These are phyloP conservation scores for Manacus vitellinus DNA, from an alignment of 2,113 vertebrate species.

Conservation along the genomic window DNA sequence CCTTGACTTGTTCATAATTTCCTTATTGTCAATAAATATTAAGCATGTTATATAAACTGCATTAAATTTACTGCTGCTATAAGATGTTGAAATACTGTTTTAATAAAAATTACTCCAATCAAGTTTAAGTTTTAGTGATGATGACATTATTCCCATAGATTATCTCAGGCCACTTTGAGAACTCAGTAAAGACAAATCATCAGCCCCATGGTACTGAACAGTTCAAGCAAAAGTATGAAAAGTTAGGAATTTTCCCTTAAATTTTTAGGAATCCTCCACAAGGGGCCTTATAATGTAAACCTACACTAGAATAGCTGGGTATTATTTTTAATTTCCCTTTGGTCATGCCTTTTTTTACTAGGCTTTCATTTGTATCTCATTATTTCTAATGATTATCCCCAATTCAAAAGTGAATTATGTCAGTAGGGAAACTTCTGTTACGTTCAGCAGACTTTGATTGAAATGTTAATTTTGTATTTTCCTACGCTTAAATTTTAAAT, in stretches of 20 bases:
- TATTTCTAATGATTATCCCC: not conserved
- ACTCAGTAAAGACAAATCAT: not conserved
- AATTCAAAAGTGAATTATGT: not conserved
- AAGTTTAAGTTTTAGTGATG: not conserved
- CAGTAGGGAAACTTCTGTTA: not conserved
- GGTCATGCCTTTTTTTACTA: not conserved
- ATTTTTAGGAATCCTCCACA: not conserved
- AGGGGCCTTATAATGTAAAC: not conserved
- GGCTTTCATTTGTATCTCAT: not conserved
- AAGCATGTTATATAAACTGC: not conserved
- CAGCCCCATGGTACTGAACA: not conserved
- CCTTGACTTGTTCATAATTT: not conserved
- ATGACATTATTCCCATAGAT: not conserved
- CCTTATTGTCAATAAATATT: not conserved
- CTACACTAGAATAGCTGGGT: not conserved
- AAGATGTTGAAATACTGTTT: not conserved
- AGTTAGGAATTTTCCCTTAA: not conserved
- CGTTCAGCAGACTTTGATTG: not conserved
- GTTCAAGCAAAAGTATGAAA: not conserved
- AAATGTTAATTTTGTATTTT: not conserved
- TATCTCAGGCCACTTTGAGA: not conserved
- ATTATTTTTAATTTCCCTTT: not conserved
- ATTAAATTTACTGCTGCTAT: not conserved
- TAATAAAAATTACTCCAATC: not conserved
- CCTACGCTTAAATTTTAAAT: not conserved